Evolutionary conservation across 2,888 invertebrate species (phyloP), one percentile per base, ranked within the genome.

Genomic region (Alitta virens): DNA sequence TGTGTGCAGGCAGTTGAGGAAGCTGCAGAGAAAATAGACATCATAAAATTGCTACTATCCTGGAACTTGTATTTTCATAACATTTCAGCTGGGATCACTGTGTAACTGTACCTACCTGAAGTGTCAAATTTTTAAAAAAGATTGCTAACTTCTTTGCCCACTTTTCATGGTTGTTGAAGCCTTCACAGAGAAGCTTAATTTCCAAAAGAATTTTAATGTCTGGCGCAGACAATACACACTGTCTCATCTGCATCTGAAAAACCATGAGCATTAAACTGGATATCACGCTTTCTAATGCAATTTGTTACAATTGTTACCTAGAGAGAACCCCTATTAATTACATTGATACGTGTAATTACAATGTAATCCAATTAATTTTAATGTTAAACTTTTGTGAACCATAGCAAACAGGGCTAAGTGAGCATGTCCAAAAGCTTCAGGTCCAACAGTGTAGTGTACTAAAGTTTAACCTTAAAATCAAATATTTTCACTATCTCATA

Each of bases 141-240:
- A 73, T 64, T 3, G 68, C 62, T 1, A 80, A 67, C 64, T 78
- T 80, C 57, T 68, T 69, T 9, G 78, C 70, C 71, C 76, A 71
- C 9, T 63, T 43, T 46, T 63, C 57, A 50, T 70, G 67, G 14
- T 75, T 64, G n/a, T 70, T 63, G 68, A 72, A 79, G 38, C 78
- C 78, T 66, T 72, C 67, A 65, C 72, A 71, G 64, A 73, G 72
- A 27, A 80, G 68, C 3, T 53, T 65, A 5, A 72, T 69, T 50
- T 78, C 75, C 16, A 76, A 64, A 27, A 79, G 72, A 23, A 70
- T 66, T 53, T 71, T 66, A 24, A 63, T 59, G 66, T 80, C 79
- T 27, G 80, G 79, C 26, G 71, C 59, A 3, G 79, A 72, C 70
- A 80, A 63, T 18, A 79, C 76, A 71, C 77, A 78, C 0, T 78